Evolutionary conservation across 2,888 invertebrate species (phyloP), one percentile per base, ranked within the genome.

Genomic region (Pammene aurita): DNA sequence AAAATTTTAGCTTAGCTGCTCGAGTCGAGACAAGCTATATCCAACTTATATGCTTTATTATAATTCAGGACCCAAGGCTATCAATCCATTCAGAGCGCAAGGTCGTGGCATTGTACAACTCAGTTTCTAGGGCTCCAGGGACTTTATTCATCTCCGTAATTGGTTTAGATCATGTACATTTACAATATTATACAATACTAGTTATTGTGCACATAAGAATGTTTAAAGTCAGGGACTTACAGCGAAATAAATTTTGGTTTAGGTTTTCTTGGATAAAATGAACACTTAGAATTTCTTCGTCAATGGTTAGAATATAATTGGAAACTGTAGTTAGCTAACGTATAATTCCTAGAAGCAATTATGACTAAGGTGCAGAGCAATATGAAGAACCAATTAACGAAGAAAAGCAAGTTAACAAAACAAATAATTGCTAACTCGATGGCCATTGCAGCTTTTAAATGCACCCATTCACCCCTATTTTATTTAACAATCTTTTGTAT

Each of bases 141-240:
- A 58, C n/a, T 58, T 44, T 26, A 34, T 58, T 58, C 44, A 26
- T 58, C 57, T 42, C n/a, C 18, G 26, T 44, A 58, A 26, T 58
- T 44, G 5, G 5, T 44, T 58, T 16, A 26, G 26, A 26, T n/a
- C 9, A 26, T n/a, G n/a, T n/a, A n/a, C 4, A 26, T 26, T 26
- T 26, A 26, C 26, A 26, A 26, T 26, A 26, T 26, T 26, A 26
- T 4, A 26, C 26, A 26, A 26, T 26, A 26, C 26, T 2, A 26
- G 26, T 26, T 26, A 26, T 26, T 26, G 26, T 26, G 26, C 26
- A 26, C 4, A 26, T 26, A 26, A 26, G 2, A 26, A 26, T 26
- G 26, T 26, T 26, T 26, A 26, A 26, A 26, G 26, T 2, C 26
- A 26, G 26, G 26, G 4, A 26, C 26, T 26, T 26, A 26, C 26